A percentile compares a stretch with the other conserved stretches of the same genome.
Evolutionary conservation across 1,140 invertebrate genomes (phyloP).

Genomic region (Drosophila pectinifera): DNA sequence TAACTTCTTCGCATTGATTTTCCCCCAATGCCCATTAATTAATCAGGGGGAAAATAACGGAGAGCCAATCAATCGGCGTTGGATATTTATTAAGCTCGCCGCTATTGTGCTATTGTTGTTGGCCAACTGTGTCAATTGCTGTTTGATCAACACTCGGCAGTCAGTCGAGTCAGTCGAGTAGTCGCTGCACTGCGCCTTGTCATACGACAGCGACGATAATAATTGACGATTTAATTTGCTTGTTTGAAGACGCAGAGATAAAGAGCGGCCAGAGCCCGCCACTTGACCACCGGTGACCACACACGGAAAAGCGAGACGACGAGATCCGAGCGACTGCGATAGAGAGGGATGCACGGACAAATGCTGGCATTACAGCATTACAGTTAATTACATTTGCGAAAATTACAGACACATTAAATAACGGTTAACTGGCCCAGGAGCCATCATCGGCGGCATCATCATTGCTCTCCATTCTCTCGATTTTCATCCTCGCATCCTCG

Average conservation of each 20-base stretch:
- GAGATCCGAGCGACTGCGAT: not conserved
- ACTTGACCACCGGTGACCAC: conserved; percentile 41
- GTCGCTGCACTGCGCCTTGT: no score
- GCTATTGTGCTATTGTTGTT: conserved; percentile 30
- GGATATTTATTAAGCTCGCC: conserved; percentile 33
- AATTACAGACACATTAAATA: conserved; percentile 80
- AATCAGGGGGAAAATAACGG: conserved; percentile 19
- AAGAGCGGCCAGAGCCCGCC: conserved; percentile 16
- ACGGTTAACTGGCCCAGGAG: conserved; percentile 63
- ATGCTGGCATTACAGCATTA: conserved; percentile 51
- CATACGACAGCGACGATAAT: conserved; percentile 36
- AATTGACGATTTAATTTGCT: conserved; percentile 78
- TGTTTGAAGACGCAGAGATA: conserved; percentile 61
- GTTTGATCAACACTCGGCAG: conserved; percentile 62
- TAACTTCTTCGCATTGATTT: conserved; percentile 25
- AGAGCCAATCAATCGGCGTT: conserved; percentile 37
- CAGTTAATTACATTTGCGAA: conserved; percentile 80
- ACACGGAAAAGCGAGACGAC: conserved; percentile 1
- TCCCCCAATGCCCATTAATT: conserved; percentile 23
- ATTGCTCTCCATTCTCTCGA: not conserved
- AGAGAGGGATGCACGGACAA: conserved; percentile 10
- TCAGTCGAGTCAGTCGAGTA: not conserved
- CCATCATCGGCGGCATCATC: conserved; percentile 27
- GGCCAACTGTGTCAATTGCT: conserved; percentile 69
- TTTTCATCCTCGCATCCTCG: not conserved